phyloP scores from a whole-genome alignment of 2,888 invertebrate genomes.

The Escarpia spicata region DNA sequence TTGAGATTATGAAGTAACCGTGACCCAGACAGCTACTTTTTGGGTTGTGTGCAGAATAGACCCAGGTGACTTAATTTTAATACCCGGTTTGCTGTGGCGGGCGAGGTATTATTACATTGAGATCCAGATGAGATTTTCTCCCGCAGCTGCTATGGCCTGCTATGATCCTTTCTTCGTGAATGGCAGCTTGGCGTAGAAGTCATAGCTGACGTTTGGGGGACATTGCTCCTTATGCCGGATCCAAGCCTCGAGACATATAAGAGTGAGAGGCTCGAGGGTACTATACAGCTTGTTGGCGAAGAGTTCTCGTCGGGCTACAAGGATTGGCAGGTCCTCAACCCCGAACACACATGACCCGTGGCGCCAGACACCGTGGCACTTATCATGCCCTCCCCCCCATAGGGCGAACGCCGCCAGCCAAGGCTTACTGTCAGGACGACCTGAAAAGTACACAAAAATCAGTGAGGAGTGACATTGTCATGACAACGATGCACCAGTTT shows the following conservation, averaged over 20 bases:
- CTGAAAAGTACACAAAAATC: slow-evolving; percentile 32
- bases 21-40: no score
- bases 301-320: background rate
- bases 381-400: slow-evolving; percentile 46
- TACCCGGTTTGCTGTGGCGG: no score
- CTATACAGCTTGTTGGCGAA: background rate
- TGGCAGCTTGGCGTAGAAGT: slow-evolving; percentile 13
- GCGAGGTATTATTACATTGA: background rate
- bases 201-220: background rate
- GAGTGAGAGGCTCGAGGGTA: slow-evolving; percentile 46
- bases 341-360: slow-evolving; percentile 54
- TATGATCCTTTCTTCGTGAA: background rate
- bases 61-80: no score
- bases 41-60: no score
- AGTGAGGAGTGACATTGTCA: background rate
- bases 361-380: slow-evolving; percentile 44
- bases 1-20: no score
- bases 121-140: background rate
- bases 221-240: slow-evolving; percentile 42
- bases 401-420: slow-evolving; percentile 48
- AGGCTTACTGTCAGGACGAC: slow-evolving; percentile 42
- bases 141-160: background rate
- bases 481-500: no score
- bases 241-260: slow-evolving; percentile 49
- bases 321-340: slow-evolving; percentile 46